Percentiles rank a stretch among this genome's conserved stretches.
Evolutionary conservation across 2,113 vertebrate genomes (phyloP).

Genomic region (Cepphus grylle): DNA sequence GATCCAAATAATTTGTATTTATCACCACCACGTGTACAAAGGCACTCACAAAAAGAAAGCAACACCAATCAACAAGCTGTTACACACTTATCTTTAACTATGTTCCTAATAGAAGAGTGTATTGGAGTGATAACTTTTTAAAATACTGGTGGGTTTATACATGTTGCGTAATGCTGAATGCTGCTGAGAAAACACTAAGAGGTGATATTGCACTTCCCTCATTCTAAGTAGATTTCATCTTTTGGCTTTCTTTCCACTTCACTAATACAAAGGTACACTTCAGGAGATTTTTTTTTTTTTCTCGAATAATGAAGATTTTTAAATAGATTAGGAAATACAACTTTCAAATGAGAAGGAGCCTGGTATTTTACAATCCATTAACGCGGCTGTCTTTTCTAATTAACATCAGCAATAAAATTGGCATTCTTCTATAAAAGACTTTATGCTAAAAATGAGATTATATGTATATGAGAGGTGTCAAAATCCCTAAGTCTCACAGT

Average conservation of each 20-base stretch:
- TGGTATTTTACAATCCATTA: neutral
- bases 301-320: neutral
- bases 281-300: neutral
- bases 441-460: neutral
- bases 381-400: neutral
- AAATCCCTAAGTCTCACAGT: neutral
- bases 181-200: slow-evolving; percentile 10
- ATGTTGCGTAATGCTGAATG: neutral
- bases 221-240: neutral
- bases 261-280: neutral
- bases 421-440: neutral
- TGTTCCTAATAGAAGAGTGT: neutral
- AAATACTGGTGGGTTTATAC: neutral
- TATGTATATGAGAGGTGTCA: neutral
- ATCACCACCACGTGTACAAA: neutral
- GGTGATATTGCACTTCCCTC: neutral
- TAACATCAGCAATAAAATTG: neutral
- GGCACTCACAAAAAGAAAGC: neutral
- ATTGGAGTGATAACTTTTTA: neutral
- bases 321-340: neutral
- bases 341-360: neutral
- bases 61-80: slow-evolving; percentile 9
- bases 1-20: neutral
- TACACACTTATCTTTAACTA: neutral
- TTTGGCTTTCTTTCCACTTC: neutral